Evolutionary conservation across 2,888 invertebrate species (phyloP).

Genomic region (Conops quadrifasciatus): DNA sequence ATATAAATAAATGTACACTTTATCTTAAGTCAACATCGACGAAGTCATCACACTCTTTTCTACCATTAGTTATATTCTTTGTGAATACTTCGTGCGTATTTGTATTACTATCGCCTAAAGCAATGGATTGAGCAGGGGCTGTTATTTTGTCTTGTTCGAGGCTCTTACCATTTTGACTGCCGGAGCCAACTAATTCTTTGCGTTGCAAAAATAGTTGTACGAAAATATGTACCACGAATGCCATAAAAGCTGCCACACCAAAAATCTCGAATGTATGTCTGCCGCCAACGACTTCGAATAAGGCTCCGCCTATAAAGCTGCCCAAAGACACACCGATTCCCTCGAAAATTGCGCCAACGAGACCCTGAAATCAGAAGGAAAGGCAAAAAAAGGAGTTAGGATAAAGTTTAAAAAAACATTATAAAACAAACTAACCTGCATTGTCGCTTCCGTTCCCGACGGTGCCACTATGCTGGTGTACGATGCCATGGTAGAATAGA

Average conservation of each 20-base stretch:
- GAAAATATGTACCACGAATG: constrained; percentile 69
- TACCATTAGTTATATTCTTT: background rate
- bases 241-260: constrained; percentile 74
- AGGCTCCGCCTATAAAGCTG: constrained; percentile 78
- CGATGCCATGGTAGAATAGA: constrained; percentile 87
- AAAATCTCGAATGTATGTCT: constrained; percentile 76
- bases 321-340: constrained; percentile 84
- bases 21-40: constrained; percentile 53
- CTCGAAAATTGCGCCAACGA: constrained; percentile 87
- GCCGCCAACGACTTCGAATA: constrained; percentile 74
- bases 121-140: background rate
- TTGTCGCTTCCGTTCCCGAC: constrained; percentile 84
- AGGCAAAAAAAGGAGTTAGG: background rate
- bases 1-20: constrained; percentile 9
- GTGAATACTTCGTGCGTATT: constrained; percentile 19
- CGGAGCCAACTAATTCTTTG: constrained; percentile 42
- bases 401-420: constrained; percentile 38
- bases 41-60: constrained; percentile 42
- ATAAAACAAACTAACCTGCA: constrained; percentile 72
- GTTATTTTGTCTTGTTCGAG: constrained; percentile 23
- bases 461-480: constrained; percentile 86
- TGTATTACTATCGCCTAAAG: background rate
- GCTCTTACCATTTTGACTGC: constrained; percentile 51
- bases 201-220: constrained; percentile 66
- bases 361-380: constrained; percentile 68